A percentile compares a stretch with the other conserved stretches of the same genome.
phyloP scores from a whole-genome alignment of 2,113 vertebrate genomes.

The Semicossyphus pulcher region DNA sequence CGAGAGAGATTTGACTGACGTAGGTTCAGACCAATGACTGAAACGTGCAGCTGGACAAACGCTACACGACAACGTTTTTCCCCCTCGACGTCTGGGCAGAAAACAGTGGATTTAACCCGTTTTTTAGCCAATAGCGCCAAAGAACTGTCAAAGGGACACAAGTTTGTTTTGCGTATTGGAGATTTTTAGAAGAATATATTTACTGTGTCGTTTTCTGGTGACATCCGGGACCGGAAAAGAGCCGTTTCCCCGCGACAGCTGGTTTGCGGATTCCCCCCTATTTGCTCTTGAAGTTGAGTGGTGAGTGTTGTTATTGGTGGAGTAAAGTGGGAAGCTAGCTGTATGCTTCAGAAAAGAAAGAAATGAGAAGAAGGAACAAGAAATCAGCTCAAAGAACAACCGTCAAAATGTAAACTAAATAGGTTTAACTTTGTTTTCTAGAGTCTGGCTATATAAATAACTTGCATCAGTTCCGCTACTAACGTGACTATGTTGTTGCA shows the following conservation, averaged over 20 bases:
- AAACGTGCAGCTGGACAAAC: conserved; percentile 53
- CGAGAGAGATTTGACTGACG: conserved; percentile 17
- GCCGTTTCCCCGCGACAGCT: conserved; percentile 55
- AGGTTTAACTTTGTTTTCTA: too few species aligned
- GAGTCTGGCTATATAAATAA: background rate
- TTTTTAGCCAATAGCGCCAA: conserved; percentile 11
- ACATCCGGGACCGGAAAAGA: conserved; percentile 45
- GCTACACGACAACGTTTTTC: conserved; percentile 41
- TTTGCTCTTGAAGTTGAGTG: conserved; percentile 67
- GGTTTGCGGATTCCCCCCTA: conserved; percentile 42
- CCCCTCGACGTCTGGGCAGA: conserved; percentile 23
- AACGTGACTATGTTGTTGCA: too few species aligned
- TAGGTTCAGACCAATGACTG: conserved; percentile 46
- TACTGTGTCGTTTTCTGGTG: conserved; percentile 16
- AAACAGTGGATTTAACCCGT: conserved; percentile 29
- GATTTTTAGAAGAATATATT: background rate
- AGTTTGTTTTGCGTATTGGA: background rate
- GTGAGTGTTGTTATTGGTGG: conserved; percentile 67
- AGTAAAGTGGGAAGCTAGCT: conserved; percentile 8
- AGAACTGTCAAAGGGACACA: background rate
- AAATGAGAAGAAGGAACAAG: background rate
- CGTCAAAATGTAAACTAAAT: too few species aligned
- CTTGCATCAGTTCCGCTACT: too few species aligned
- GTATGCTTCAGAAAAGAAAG: background rate
- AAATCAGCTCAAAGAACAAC: background rate